Evolutionary conservation across 1,140 invertebrate genomes (phyloP), one percentile per base, ranked within the genome.

Genomic region (Chironomus tepperi): DNA sequence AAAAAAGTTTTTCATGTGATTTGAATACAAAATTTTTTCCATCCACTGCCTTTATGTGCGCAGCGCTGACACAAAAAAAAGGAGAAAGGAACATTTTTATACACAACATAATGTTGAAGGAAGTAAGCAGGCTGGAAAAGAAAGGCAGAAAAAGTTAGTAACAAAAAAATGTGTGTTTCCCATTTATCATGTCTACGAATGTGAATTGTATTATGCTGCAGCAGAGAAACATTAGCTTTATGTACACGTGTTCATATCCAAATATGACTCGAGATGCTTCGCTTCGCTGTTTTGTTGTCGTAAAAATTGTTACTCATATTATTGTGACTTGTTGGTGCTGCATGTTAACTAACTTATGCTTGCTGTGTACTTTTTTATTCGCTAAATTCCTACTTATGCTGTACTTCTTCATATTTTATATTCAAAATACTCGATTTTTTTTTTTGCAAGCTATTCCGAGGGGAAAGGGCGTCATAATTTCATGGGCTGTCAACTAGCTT

Each of bases 161-260:
- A 57, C 47, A 19, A 21, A 70, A 57, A 70, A 70, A n/a, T n/a
- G n/a, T 70, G 19, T 70, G 65, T 70, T 70, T 70, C 5, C 16
- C 65, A 70, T 70, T 70, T 70, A 70, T 70, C 65, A 70, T 70
- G 65, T 70, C 65, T 70, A 21, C 65, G 65, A 70, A 57, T 57
- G 47, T n/a, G 47, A 70, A 70, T 70, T 70, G 65, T 70, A 70
- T 70, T 19, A 19, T 70, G 16, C 65, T 18, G 65, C 65, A 19
- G 19, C 65, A 70, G 12, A n/a, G n/a, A 70, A 57, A 70, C 65
- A 70, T 70, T 70, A 70, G 65, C 65, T 70, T 21, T 19, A 18
- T 19, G 18, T 70, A 70, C 65, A 70, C 65, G 65, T 70, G 65
- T 70, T 70, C 47, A 34, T 34, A 34, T 34, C 24, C 24, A 34